Conservation (phyloP, 2,797 vertebrate genomes). For the Silurus lanzhouensis region DNA sequence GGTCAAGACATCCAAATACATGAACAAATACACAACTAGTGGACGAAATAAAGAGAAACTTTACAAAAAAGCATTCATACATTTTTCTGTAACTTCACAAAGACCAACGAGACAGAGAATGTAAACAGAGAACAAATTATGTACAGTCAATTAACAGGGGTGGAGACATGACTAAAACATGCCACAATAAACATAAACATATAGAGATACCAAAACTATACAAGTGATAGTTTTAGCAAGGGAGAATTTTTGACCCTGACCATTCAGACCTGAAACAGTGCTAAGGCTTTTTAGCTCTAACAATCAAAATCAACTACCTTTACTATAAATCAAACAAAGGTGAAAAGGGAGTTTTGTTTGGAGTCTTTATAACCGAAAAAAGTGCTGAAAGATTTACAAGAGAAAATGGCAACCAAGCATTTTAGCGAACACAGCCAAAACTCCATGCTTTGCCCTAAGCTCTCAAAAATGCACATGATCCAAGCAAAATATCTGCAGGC, state of each 20-base stretch:
- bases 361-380: neutral
- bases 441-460: slow-evolving; percentile 9
- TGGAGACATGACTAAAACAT: neutral
- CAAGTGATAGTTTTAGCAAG: neutral
- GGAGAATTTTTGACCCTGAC: neutral
- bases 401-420: slow-evolving; percentile 4
- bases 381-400: slow-evolving; percentile 4
- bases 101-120: neutral
- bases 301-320: neutral
- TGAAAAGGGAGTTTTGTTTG: neutral
- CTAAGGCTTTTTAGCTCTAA: neutral
- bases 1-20: neutral
- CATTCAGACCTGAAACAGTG: neutral
- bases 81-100: neutral
- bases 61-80: neutral
- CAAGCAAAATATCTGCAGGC: slow-evolving; percentile 39
- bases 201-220: neutral
- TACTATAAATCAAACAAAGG: neutral
- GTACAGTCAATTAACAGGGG: neutral
- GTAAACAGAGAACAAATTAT: neutral
- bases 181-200: neutral
- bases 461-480: slow-evolving; percentile 38
- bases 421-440: slow-evolving; percentile 25
- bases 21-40: neutral
- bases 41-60: neutral